Conservation (phyloP, 2,113 vertebrate species). For the Emydura subglobosa region DNA sequence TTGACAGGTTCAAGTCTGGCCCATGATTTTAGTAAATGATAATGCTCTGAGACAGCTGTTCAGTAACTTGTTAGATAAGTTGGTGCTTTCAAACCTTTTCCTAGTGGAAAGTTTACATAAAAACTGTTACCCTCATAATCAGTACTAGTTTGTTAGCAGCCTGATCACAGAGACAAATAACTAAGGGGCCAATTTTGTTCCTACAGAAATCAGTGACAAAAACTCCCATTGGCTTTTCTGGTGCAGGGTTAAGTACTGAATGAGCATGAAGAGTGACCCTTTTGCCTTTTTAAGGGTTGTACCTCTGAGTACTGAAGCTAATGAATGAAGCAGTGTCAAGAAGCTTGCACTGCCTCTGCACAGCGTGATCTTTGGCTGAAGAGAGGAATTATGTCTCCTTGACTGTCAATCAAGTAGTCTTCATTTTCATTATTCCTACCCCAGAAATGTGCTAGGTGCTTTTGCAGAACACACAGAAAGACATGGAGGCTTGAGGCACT, state of each 20-base stretch:
- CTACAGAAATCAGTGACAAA: not conserved
- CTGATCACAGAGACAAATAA: not conserved
- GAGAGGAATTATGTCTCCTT: conserved; percentile 26
- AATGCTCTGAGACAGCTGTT: not conserved
- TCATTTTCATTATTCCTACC: not conserved
- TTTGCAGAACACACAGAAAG: not conserved
- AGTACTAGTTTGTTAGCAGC: not conserved
- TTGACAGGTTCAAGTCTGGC: not conserved
- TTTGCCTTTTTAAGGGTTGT: not conserved
- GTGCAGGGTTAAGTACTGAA: not conserved
- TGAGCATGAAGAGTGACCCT: not conserved
- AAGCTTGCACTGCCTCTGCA: not conserved
- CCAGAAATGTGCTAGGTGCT: not conserved
- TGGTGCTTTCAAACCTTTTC: not conserved
- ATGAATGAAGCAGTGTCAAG: not conserved
- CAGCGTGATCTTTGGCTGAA: not conserved
- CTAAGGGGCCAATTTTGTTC: not conserved
- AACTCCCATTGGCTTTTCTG: not conserved
- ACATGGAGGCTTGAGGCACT: not conserved
- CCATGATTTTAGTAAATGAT: not conserved
- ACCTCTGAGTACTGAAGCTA: not conserved
- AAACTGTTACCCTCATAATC: not conserved
- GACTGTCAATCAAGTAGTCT: not conserved
- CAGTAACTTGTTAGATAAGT: not conserved
- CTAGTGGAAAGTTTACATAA: conserved; percentile 8